Evolutionary conservation across 2,797 vertebrate genomes (phyloP).

Genomic region (Onychomys arenicola): DNA sequence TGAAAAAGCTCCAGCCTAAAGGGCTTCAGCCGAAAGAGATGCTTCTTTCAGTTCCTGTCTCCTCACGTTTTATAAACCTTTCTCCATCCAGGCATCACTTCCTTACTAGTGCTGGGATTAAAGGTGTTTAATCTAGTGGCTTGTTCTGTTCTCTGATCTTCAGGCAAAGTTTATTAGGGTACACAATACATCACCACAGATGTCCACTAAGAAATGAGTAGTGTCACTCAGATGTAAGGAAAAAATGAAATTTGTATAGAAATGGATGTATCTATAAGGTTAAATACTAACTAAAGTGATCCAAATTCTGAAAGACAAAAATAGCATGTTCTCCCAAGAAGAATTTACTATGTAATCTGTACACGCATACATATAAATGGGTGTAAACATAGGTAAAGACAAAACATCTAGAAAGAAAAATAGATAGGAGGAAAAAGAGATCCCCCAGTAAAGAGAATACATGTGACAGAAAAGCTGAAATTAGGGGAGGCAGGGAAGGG

Average conservation of each 20-base stretch:
- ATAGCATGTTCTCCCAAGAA: neutral
- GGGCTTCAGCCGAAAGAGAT: too few relatives aligned
- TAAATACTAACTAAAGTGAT: neutral
- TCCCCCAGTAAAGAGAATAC: neutral
- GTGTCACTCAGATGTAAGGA: neutral
- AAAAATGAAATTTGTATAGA: neutral
- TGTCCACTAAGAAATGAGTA: neutral
- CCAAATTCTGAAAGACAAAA: neutral
- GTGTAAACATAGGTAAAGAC: neutral
- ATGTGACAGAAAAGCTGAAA: neutral
- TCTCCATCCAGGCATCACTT: too few relatives aligned
- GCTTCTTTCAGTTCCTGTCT: too few relatives aligned
- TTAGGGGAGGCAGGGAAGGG: neutral
- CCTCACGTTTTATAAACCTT: too few relatives aligned
- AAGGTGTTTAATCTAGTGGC: too few relatives aligned
- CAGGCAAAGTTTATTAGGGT: too few relatives aligned
- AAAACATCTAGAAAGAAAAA: neutral
- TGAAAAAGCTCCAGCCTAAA: too few relatives aligned
- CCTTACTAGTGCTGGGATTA: too few relatives aligned
- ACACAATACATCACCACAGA: neutral
- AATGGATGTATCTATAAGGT: neutral
- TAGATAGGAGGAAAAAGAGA: neutral
- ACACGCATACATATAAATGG: neutral
- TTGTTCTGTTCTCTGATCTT: too few relatives aligned
- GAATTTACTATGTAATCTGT: neutral